Evolutionary conservation across 1,140 invertebrate genomes (phyloP), one percentile per base, ranked within the genome.

Genomic region (Nasonia longicornis): DNA sequence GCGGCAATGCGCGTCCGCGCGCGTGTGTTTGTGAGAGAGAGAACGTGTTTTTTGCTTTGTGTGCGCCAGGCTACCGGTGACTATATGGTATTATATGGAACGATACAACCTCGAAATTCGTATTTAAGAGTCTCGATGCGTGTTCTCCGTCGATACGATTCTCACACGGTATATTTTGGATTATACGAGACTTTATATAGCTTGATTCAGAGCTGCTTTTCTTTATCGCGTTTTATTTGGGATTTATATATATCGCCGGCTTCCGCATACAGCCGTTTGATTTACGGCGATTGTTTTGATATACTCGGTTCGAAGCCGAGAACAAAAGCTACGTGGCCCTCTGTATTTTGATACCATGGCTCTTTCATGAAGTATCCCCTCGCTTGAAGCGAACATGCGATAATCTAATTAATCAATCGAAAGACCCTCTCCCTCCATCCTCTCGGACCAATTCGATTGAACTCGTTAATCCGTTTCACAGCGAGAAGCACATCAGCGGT

Each of bases 91-190:
- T 35, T 63, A 20, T n/a, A n/a, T 35, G 31, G 31, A 63, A 20
- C 14, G 67, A 31, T 42, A 22, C 42, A 22, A 48, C 35, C 71
- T 73, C 45, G 22, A 48, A 26, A 75, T 22, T 63, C 77, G 70
- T 64, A 66, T 74, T 79, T 31, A 66, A 73, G 22, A 48, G 48
- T 6, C 48, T 42, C 52, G 35, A 79, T 29, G 52, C 75, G 31
- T 58, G 12, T 58, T 67, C 38, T 22, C n/a, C 38, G 66, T 35
- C 14, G 63, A 77, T 26, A 69, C 3, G 38, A 70, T 81, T 81
- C 79, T 70, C 79, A 81, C 66, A 63, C 26, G 26, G 3, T 75
- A 76, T 76, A 76, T 75, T 70, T 66, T 26, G 29, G 79, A 76
- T 81, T 76, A 77, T 64, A 69, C 48, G 20, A 45, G 63, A 26